Percentiles rank a stretch among this genome's conserved stretches.
These are phyloP conservation scores for Vipera ursinii DNA, from an alignment of 2,797 vertebrate species.

Conservation along the genomic window DNA sequence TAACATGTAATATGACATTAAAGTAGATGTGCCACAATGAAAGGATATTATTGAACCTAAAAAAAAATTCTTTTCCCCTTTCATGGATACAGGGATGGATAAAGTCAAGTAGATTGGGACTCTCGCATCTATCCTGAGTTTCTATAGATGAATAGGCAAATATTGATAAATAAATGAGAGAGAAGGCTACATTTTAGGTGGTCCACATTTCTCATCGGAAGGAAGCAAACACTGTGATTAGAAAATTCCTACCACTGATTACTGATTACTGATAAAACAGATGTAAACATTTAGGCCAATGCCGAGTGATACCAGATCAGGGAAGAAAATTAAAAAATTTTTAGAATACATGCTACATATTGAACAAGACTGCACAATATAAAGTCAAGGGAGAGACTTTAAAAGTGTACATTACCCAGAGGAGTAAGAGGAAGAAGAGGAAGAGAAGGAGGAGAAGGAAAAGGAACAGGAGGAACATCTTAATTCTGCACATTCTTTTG, in stretches of 20 bases:
- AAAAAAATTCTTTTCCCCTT: conserved; percentile 3
- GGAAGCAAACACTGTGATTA: conserved; percentile 5
- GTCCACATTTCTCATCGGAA: background rate
- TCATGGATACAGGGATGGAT: background rate
- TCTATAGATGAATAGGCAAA: background rate
- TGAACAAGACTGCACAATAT: background rate
- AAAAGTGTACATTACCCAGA: conserved; percentile 16
- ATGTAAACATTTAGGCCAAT: conserved; percentile 44
- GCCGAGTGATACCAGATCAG: conserved; percentile 49
- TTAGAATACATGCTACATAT: conserved; percentile 52
- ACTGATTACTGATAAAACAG: conserved; percentile 35
- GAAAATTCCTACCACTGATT: conserved; percentile 45
- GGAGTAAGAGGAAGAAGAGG: background rate
- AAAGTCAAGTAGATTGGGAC: conserved; percentile 2
- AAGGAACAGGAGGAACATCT: background rate
- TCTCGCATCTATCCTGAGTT: background rate
- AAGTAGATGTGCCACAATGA: conserved; percentile 41
- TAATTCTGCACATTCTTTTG: background rate
- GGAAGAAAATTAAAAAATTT: conserved; percentile 58
- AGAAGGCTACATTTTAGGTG: background rate
- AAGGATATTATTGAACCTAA: conserved; percentile 34
- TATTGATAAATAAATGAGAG: conserved; percentile 13
- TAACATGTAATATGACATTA: conserved; percentile 27
- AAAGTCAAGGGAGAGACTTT: background rate
- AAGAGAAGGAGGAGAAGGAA: background rate